Evolutionary conservation across 2,113 vertebrate genomes (phyloP).

Genomic region (Onychostruthus taczanowskii): DNA sequence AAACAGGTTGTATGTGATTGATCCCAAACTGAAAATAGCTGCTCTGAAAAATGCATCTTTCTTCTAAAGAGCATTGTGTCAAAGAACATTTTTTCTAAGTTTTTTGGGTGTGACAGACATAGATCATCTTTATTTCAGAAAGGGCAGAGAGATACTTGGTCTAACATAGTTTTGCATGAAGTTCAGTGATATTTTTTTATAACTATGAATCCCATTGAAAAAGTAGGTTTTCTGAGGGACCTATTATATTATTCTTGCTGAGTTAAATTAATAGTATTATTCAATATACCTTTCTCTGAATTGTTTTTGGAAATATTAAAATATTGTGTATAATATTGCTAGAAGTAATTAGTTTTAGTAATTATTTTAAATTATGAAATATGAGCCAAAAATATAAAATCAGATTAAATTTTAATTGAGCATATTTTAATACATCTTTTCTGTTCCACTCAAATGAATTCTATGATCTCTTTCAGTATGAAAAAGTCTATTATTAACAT

Average conservation of each 20-base stretch:
- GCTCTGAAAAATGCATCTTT: background rate
- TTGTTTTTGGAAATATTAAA: background rate
- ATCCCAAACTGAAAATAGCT: conserved; percentile 39
- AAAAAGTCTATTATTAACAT: background rate
- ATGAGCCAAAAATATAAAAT: background rate
- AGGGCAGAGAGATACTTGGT: background rate
- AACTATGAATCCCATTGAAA: background rate
- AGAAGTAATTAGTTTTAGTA: background rate
- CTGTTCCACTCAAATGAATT: background rate
- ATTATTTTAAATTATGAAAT: background rate
- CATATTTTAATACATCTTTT: background rate
- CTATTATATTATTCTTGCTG: background rate
- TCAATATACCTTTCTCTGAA: background rate
- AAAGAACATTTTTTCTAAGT: conserved; percentile 2
- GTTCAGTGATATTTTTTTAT: background rate
- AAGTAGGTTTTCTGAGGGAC: background rate
- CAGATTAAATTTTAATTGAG: background rate
- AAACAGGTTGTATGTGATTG: background rate
- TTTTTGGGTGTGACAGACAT: background rate
- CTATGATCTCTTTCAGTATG: background rate
- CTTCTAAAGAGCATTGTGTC: background rate
- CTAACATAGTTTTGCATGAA: background rate
- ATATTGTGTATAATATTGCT: background rate
- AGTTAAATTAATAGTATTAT: background rate
- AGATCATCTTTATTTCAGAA: background rate